Evolutionary conservation across 1,140 invertebrate species (phyloP).

Genomic region (Galendromus occidentalis): DNA sequence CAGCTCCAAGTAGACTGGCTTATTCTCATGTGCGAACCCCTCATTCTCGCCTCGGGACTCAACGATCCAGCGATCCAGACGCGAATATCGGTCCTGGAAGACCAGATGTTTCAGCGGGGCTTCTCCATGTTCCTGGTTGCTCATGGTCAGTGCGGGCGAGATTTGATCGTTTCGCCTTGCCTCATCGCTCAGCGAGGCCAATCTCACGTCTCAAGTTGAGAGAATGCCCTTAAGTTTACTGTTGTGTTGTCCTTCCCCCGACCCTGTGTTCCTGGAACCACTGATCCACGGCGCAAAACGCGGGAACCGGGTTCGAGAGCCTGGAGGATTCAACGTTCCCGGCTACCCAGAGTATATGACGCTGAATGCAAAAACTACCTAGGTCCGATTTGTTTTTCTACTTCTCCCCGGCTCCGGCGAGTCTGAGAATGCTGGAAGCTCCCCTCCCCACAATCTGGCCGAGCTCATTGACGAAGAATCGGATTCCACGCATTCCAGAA

Average conservation of each 20-base stretch:
- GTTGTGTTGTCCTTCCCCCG: background rate
- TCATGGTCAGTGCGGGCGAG: background rate
- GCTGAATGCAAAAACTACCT: constrained; percentile 17
- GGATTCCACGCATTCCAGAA: constrained; percentile 13
- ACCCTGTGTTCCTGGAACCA: background rate
- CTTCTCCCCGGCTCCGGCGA: constrained; percentile 20
- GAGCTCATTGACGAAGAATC: too few species aligned
- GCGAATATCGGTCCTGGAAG: background rate
- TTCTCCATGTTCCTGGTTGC: background rate
- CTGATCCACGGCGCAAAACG: background rate
- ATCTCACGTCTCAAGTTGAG: too few species aligned
- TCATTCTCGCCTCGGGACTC: too few species aligned
- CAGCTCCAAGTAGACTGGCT: too few species aligned
- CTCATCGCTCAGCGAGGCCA: background rate
- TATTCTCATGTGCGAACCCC: too few species aligned
- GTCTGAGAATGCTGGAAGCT: too few species aligned
- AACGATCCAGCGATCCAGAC: background rate
- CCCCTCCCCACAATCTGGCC: background rate
- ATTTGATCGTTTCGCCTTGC: background rate
- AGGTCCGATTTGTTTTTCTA: constrained; percentile 21
- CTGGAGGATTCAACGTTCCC: background rate
- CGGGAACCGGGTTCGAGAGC: background rate
- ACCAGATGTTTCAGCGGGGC: background rate
- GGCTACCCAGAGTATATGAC: constrained; percentile 20
- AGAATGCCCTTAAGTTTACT: too few species aligned